These are phyloP conservation scores for Aricia agestis DNA, from an alignment of 1,140 invertebrate genomes.

Conservation along the genomic window DNA sequence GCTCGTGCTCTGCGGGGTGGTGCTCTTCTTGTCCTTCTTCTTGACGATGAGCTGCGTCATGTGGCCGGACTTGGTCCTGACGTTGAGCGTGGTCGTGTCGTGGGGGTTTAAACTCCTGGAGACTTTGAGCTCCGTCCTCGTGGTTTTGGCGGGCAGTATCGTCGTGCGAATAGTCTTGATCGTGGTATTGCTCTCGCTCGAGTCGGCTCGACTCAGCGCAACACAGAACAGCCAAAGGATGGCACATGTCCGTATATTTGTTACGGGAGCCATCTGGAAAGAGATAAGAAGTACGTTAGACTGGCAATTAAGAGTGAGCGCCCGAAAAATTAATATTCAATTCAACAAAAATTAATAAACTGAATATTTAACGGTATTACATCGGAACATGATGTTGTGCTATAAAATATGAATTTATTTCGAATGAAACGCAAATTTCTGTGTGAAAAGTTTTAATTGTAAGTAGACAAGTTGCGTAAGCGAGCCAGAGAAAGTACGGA, in stretches of 20 bases:
- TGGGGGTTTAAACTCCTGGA: constrained; percentile 85
- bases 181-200: constrained; percentile 55
- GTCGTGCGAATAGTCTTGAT: constrained; percentile 64
- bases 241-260: constrained; percentile 51
- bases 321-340: no score
- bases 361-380: not conserved
- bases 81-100: constrained; percentile 84
- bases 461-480: not conserved
- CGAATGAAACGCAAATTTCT: not conserved
- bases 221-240: constrained; percentile 55
- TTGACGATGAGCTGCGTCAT: constrained; percentile 87
- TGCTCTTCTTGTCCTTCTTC: constrained; percentile 77
- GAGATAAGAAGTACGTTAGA: constrained; percentile 26
- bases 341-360: not conserved
- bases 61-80: constrained; percentile 84
- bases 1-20: constrained; percentile 46
- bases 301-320: not conserved
- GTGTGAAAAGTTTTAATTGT: not conserved
- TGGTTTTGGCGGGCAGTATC: constrained; percentile 66
- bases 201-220: constrained; percentile 38
- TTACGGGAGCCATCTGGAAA: constrained; percentile 69
- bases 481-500: not conserved
- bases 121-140: constrained; percentile 86
- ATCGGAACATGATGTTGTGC: not conserved
- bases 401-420: constrained; percentile 2